Base-by-base conservation (phyloP, 2,888 invertebrate genomes). In the Gryllus longicercus region DNA sequence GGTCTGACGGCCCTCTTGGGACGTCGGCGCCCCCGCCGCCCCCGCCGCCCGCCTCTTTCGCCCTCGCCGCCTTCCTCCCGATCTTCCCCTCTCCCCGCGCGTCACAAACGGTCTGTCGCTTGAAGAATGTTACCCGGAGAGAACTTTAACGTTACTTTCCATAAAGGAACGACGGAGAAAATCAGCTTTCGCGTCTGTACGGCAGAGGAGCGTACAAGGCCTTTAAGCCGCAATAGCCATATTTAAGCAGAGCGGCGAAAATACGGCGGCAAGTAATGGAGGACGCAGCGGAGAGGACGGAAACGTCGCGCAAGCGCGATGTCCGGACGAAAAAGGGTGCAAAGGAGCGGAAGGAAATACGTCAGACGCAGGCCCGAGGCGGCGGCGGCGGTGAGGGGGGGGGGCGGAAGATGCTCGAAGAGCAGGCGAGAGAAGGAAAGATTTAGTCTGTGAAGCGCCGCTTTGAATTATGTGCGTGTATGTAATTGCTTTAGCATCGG, bases 401-500 rank as follows among this genome's bases (percentile, higher is more conserved):
- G 16, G 51, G 16, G 16, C 14, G 5, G 18, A 63, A 63, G 63
- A 63, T 2, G 63, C 63, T 10, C 63, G 63, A 63, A 63, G 63
- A 63, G 18, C 0, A 63, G 63, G 63, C 63, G 63, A 63, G 18
- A 63, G 16, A 18, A 63, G 18, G 63, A 18, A 63, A 63, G 63
- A 63, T 63, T 63, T 63, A 63, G 63, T 63, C 18, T 63, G 63
- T 18, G 63, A 63, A 63, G 18, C 25, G 18, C 3, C 14, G 63
- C 16, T 16, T 4, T 63, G 63, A 63, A 63, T 63, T 63, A 63
- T 63, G 63, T 63, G 63, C 18, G 63, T 63, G 63, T 63, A 63
- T 63, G 63, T 63, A 63, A 63, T 63, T 63, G 63, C 63, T 63
- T 63, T 63, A 63, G 63, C 63, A 63, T 63, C 63, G 63, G 63